phyloP scores from a whole-genome alignment of 2,797 vertebrate genomes.

The Otus scops region DNA sequence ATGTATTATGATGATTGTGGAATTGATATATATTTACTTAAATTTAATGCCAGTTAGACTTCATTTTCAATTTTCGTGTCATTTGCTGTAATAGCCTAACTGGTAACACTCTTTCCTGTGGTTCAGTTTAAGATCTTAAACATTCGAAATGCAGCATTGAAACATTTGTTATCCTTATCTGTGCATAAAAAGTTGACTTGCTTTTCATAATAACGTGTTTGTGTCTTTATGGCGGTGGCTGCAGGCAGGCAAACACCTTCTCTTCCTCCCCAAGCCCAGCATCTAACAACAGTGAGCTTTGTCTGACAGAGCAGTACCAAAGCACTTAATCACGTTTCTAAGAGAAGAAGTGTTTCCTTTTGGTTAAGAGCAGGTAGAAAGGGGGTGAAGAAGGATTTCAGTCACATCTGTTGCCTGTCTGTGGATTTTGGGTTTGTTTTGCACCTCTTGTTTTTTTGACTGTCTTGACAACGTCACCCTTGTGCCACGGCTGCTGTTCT shows the following conservation, averaged over 20 bases:
- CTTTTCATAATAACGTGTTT: neutral
- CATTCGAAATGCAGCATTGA: neutral
- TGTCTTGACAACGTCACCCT: rapidly evolving
- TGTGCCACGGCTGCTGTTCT: rapidly evolving
- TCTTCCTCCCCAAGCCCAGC: neutral
- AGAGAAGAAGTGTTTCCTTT: neutral
- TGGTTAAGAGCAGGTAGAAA: neutral
- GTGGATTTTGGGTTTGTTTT: neutral
- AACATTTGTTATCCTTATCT: neutral
- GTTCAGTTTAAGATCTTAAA: neutral
- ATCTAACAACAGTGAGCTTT: neutral
- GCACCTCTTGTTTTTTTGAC: neutral
- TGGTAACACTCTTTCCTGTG: neutral
- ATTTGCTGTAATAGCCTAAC: neutral
- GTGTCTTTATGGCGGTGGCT: neutral
- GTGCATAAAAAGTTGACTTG: neutral
- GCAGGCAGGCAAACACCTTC: no score
- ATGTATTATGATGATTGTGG: neutral
- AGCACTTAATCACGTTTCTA: neutral
- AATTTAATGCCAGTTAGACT: neutral
- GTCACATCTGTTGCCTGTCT: neutral
- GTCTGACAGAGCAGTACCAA: neutral
- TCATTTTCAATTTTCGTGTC: neutral
- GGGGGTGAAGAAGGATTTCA: neutral
- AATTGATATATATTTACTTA: neutral